phyloP scores from a whole-genome alignment of 2,888 invertebrate genomes.

The Hypolimnas misippus region DNA sequence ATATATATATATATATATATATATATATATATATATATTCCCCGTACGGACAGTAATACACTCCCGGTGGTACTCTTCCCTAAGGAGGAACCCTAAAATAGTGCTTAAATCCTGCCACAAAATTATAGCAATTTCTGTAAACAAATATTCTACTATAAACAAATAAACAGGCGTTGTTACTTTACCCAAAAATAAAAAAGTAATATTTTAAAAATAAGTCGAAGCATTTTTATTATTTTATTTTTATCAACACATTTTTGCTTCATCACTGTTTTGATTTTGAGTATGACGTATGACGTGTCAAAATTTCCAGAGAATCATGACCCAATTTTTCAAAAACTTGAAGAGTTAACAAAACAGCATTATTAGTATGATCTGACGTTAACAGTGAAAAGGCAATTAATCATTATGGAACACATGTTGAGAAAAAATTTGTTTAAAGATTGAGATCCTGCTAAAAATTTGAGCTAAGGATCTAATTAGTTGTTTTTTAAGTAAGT shows the following conservation, averaged over 20 bases:
- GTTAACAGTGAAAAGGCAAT: not conserved
- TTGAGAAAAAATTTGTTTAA: not conserved
- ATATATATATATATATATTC: no score
- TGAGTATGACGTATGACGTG: not conserved
- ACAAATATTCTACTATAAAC: not conserved
- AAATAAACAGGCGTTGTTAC: not conserved
- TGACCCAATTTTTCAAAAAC: constrained; percentile 2
- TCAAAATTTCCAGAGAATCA: not conserved
- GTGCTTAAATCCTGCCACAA: not conserved
- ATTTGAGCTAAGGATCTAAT: not conserved
- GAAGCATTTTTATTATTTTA: no score
- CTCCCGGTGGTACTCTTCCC: no score
- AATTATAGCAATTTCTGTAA: not conserved
- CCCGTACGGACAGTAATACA: no score
- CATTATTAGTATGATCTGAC: not conserved
- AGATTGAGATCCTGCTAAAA: not conserved
- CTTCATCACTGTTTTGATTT: not conserved
- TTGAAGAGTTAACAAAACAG: not conserved
- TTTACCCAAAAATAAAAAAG: not conserved
- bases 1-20: no score
- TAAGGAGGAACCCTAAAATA: no score
- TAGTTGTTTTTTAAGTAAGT: not conserved
- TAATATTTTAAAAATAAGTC: no score
- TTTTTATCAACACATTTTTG: not conserved
- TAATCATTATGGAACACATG: constrained; percentile 12